Evolutionary conservation across 2,113 vertebrate species (phyloP).

Genomic region (Notarius quadriscutis): DNA sequence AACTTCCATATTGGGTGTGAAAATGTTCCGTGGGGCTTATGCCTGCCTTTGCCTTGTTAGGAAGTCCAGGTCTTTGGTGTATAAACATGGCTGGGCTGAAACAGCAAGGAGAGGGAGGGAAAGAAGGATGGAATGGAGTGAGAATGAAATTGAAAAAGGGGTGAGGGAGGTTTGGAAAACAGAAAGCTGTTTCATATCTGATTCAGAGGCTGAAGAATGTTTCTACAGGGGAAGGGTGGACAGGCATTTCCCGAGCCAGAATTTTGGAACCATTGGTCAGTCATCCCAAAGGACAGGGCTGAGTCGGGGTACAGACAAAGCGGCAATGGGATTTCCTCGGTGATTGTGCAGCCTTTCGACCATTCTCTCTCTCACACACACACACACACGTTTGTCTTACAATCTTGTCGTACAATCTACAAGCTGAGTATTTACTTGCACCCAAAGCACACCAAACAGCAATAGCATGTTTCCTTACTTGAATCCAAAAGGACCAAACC

Average conservation of each 20-base stretch:
- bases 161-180: slow-evolving; percentile 37
- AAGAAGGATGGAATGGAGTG: slow-evolving; percentile 25
- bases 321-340: slow-evolving; percentile 64
- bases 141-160: slow-evolving; percentile 30
- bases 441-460: background rate
- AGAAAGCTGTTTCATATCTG: slow-evolving; percentile 59
- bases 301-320: slow-evolving; percentile 55
- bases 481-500: background rate
- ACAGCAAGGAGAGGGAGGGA: slow-evolving; percentile 16
- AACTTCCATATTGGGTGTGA: slow-evolving; percentile 79
- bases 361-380: slow-evolving; percentile 10
- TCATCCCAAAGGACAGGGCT: slow-evolving; percentile 68
- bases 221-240: slow-evolving; percentile 41
- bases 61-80: slow-evolving; percentile 65
- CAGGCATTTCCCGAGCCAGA: slow-evolving; percentile 63
- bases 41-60: slow-evolving; percentile 75
- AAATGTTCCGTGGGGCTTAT: slow-evolving; percentile 43
- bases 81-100: slow-evolving; percentile 64
- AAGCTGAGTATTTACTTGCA: background rate
- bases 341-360: background rate
- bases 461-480: slow-evolving; percentile 2
- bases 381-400: background rate
- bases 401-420: slow-evolving; percentile 4
- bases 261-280: slow-evolving; percentile 44
- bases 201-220: slow-evolving; percentile 63